Evolutionary conservation across 2,113 vertebrate species (phyloP).

Genomic region (Motacilla alba): DNA sequence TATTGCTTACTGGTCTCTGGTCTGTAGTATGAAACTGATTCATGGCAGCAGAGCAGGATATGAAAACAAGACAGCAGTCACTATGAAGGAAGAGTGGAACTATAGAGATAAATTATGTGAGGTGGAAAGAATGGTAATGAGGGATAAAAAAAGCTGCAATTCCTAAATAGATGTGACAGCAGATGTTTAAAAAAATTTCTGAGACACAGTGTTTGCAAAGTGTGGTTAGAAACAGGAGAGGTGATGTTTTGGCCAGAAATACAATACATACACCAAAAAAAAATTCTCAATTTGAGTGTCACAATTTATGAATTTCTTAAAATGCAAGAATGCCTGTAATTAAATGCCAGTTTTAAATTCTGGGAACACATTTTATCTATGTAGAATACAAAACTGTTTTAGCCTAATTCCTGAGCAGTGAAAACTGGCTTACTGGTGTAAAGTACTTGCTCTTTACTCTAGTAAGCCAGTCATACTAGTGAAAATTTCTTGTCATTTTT

Average conservation of each 20-base stretch:
- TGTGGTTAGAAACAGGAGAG: background rate
- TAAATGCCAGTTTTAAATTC: background rate
- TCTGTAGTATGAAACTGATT: background rate
- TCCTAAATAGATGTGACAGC: background rate
- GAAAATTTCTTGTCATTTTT: background rate
- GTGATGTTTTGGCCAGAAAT: background rate
- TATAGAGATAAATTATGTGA: background rate
- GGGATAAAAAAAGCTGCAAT: background rate
- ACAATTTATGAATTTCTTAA: background rate
- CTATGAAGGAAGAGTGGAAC: background rate
- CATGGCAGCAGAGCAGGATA: background rate
- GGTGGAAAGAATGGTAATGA: background rate
- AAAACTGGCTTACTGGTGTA: background rate
- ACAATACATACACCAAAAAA: background rate
- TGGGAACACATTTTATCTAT: background rate
- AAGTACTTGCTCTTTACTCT: background rate
- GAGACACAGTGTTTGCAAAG: background rate
- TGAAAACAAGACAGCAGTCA: background rate
- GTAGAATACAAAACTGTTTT: background rate
- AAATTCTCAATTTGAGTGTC: background rate
- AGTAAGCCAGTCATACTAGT: background rate
- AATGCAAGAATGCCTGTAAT: background rate
- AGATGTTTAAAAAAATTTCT: background rate
- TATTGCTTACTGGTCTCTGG: background rate
- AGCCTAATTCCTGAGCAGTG: background rate